These are phyloP conservation scores for Pimephales promelas DNA, from an alignment of 2,113 vertebrate genomes.

Conservation along the genomic window DNA sequence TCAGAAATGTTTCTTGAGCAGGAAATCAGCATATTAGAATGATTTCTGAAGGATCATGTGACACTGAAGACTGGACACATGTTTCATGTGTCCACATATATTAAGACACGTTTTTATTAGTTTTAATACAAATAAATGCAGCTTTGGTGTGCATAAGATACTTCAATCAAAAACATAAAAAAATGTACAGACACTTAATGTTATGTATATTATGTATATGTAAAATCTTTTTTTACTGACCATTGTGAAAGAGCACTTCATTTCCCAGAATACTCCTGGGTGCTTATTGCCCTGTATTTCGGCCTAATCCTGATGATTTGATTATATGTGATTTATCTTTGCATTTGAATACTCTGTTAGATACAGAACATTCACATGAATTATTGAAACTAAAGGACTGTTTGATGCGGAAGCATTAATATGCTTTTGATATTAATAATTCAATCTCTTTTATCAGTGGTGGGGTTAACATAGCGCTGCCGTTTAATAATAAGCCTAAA, in stretches of 20 bases:
- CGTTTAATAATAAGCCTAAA: background rate
- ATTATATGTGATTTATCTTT: background rate
- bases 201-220: too few species aligned
- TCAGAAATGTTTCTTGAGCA: background rate
- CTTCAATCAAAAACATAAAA: too few species aligned
- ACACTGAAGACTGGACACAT: background rate
- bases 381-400: background rate
- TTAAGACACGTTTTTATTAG: too few species aligned
- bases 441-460: background rate
- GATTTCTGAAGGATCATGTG: background rate
- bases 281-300: background rate
- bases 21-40: background rate
- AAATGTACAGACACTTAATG: too few species aligned
- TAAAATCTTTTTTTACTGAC: background rate
- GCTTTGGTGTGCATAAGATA: too few species aligned
- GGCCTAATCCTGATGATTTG: background rate
- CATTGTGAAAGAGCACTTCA: background rate
- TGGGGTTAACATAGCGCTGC: background rate
- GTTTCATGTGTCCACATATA: too few species aligned
- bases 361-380: background rate
- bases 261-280: background rate
- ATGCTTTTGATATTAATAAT: constrained; percentile 8
- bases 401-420: background rate
- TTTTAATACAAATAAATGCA: too few species aligned
- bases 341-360: background rate